These are phyloP conservation scores for Melanophora roralis DNA, from an alignment of 2,888 invertebrate species.

Conservation along the genomic window DNA sequence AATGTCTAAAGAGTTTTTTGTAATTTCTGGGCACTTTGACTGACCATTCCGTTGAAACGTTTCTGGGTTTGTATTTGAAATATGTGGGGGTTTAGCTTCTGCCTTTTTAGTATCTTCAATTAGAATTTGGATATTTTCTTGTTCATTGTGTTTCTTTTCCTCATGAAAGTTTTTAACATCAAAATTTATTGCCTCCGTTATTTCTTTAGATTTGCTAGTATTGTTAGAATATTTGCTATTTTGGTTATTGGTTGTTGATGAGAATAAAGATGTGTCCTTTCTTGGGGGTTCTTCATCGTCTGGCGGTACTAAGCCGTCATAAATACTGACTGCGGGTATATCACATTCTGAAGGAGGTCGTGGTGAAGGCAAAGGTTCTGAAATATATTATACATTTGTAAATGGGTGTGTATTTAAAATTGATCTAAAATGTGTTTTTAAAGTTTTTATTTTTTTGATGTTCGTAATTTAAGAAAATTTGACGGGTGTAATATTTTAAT, in stretches of 20 bases:
- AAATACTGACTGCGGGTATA: constrained; percentile 48
- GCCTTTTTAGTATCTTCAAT: neutral
- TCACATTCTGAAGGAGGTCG: constrained; percentile 39
- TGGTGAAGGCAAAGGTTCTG: constrained; percentile 46
- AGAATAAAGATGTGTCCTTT: constrained; percentile 23
- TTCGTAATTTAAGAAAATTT: too few relatives aligned
- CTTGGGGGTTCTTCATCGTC: neutral
- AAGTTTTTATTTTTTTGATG: too few relatives aligned
- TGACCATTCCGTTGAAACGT: neutral
- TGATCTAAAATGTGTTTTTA: too few relatives aligned
- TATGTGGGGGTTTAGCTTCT: neutral
- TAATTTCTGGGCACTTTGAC: constrained; percentile 52
- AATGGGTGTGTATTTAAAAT: too few relatives aligned
- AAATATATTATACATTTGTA: neutral
- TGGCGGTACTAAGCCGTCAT: constrained; percentile 32
- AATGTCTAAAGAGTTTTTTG: neutral
- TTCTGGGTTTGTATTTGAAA: neutral
- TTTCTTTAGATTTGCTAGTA: constrained; percentile 28
- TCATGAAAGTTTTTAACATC: constrained; percentile 61
- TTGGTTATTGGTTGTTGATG: constrained; percentile 62
- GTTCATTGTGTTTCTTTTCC: neutral
- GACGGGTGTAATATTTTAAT: too few relatives aligned
- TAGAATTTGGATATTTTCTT: neutral
- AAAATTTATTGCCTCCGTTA: constrained; percentile 69
- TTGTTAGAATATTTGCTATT: constrained; percentile 37